Base-by-base conservation (phyloP, 1,140 invertebrate species). In the Eufriesea mexicana region DNA sequence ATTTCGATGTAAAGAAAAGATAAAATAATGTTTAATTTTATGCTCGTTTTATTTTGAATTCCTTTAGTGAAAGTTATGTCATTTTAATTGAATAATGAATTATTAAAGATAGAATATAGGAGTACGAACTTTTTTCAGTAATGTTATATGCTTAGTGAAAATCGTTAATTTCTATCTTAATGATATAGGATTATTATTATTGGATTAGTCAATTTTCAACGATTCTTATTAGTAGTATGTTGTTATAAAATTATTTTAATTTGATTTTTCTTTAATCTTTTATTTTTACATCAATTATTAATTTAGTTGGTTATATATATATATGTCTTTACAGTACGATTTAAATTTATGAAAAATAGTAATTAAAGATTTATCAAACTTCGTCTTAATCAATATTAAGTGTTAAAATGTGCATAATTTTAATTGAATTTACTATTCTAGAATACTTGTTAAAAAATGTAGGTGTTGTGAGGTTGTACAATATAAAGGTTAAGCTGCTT, bases 401-500 rank as follows among this genome's bases (percentile, higher is more conserved):
- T 23, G 5, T 0, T 6, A 66, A 6, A 66, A 23, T 20, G 23
- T 64, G 20, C 16, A 23, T 6, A 1, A 42, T 64, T 64, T 64
- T 18, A 35, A 28, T 62, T 28, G 2, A 62, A 8, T 62, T 35
- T 35, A 66, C 5, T 42, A 10, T 12, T 42, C 23, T 66, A 62
- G 6, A 35, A 35, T 35, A 2, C n/a, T 62, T 28, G 28, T 62
- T 35, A 8, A 35, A 9, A n/a, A 18, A 9, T 42, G 20, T 42
- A 16, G 20, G 18, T 70, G 18, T 49, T 49, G 9, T 0, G 18
- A 49, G 18, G 14, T 73, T 20, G 1, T 57, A 42, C 20, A 57
- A 57, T 42, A 9, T 45, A 28, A 61, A 68, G n/a, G 42, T 78
- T 78, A 70, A 79, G 59, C 70, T 0, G n/a, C 5, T 68, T 45